A percentile compares a stretch with the other conserved stretches of the same genome.
Evolutionary conservation across 2,113 vertebrate genomes (phyloP).

Genomic region (Brachypteracias leptosomus): DNA sequence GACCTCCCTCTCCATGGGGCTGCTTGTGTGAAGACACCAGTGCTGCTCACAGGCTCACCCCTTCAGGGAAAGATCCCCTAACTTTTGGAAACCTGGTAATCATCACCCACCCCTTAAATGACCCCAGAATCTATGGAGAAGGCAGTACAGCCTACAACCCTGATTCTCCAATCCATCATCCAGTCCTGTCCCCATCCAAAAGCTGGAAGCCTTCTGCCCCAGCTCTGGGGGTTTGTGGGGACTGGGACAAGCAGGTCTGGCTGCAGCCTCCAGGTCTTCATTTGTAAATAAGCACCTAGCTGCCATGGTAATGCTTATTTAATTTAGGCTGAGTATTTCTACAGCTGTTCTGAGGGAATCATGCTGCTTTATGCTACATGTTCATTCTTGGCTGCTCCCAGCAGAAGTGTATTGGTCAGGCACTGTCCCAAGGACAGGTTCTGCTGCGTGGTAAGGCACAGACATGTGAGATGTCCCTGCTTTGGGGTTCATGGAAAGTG

Average conservation of each 20-base stretch:
- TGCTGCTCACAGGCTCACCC: neutral
- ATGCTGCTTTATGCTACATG: neutral
- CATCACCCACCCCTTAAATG: neutral
- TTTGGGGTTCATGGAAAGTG: neutral
- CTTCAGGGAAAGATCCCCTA: neutral
- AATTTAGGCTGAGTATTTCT: conserved; percentile 38
- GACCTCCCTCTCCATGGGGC: neutral
- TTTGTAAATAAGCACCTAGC: conserved; percentile 51
- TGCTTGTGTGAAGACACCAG: neutral
- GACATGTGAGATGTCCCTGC: fast-evolving
- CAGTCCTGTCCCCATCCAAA: neutral
- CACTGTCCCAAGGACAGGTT: neutral
- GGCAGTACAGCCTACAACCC: neutral
- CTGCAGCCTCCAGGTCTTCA: neutral
- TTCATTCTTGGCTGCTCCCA: neutral
- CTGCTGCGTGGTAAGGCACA: neutral
- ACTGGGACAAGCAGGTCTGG: neutral
- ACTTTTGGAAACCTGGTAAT: neutral
- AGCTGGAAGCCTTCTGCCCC: neutral
- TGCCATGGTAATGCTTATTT: conserved; percentile 57
- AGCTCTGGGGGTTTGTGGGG: neutral
- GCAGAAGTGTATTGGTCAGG: neutral
- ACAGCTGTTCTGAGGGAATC: conserved; percentile 20
- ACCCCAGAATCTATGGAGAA: neutral
- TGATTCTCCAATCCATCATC: neutral